Base-by-base conservation (phyloP, 2,888 invertebrate species). In the Saturnia pavonia region DNA sequence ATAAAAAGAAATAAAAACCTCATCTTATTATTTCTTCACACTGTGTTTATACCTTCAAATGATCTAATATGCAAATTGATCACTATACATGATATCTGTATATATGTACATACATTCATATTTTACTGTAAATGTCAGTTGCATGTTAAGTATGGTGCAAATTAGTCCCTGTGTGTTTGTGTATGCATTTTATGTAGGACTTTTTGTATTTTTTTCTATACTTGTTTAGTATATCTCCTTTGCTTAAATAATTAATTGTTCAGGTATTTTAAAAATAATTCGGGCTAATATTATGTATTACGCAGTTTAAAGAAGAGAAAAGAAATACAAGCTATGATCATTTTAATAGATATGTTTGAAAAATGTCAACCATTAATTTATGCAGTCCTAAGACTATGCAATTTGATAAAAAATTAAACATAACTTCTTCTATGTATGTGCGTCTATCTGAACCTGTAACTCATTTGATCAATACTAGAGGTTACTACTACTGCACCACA, bases 21-120 rank as follows among this genome's bases (percentile, higher is more conserved):
- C 2, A 8, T 34, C 16, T 65, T 65, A 40, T 65, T 65, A 40
- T 40, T 40, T 40, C 7, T n/a, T 19, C 65, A 40, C 16, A 65
- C n/a, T 11, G 9, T 40, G 40, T 65, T 22, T 34, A 65, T 65
- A 65, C 65, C 65, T 65, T 65, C 65, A 65, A 65, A 65, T 40
- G 65, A 65, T 65, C 65, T 65, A 65, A 65, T 65, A 65, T 65
- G 65, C 65, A 65, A 65, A 65, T 65, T 60, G 34, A 40, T 65
- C 34, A 40, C n/a, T 65, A 25, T 65, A 65, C 40, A n/a, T 22
- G 2, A 40, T 40, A 40, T 60, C 27, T 60, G 6, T 14, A 54
- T 54, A 19, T 51, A 60, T 27, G 27, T 60, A 60, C 22, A 22
- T 27, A 60, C 8, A 22, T 65, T 65, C 12, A 40, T 65, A 65